phyloP scores from a whole-genome alignment of 2,888 invertebrate genomes.

The Spilosoma lubricipeda region DNA sequence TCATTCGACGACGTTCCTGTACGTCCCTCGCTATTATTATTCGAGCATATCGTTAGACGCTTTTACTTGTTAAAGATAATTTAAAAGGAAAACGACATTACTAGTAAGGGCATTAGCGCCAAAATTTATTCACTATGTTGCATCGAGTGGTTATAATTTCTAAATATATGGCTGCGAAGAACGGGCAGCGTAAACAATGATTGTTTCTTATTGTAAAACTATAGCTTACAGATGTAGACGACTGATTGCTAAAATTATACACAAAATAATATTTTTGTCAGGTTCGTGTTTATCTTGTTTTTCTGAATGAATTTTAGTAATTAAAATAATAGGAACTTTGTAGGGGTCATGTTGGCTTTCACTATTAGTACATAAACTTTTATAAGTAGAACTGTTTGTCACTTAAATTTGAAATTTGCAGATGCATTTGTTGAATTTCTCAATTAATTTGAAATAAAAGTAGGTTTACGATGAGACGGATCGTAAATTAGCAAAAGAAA shows the following conservation, averaged over 20 bases:
- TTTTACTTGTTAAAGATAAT: constrained; percentile 54
- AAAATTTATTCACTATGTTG: constrained; percentile 57
- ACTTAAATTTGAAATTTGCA: background rate
- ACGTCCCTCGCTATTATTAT: constrained; percentile 57
- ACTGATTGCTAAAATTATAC: background rate
- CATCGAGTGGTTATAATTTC: constrained; percentile 44
- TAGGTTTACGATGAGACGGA: background rate
- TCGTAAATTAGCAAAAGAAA: background rate
- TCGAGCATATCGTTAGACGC: constrained; percentile 67
- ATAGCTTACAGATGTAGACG: background rate
- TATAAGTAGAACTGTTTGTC: background rate
- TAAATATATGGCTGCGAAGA: constrained; percentile 20
- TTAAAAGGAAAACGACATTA: constrained; percentile 60
- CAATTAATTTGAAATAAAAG: background rate
- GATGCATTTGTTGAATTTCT: background rate
- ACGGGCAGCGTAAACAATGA: constrained; percentile 18
- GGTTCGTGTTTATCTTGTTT: background rate
- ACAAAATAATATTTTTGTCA: background rate
- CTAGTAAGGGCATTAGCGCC: constrained; percentile 53
- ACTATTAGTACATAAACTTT: background rate
- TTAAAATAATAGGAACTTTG: background rate
- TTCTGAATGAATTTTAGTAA: too few relatives aligned
- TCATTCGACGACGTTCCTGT: constrained; percentile 61
- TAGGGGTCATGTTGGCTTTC: background rate
- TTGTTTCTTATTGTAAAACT: background rate